Conservation (phyloP, 2,888 invertebrate species). For the Salpingus planirostris region DNA sequence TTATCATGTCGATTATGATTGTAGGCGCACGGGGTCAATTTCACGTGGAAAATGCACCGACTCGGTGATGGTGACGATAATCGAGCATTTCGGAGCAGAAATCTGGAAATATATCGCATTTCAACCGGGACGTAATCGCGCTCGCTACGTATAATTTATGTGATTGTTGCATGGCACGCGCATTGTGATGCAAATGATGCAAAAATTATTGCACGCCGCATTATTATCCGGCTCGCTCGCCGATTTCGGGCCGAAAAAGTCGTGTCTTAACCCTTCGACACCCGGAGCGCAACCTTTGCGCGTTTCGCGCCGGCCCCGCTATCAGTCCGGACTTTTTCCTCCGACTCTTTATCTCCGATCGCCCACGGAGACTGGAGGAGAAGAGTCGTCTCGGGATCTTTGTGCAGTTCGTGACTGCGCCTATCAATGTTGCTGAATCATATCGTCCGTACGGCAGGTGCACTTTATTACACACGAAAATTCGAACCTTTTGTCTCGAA, state of each 20-base stretch:
- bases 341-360: conserved; percentile 11
- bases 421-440: conserved; percentile 33
- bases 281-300: too few species aligned
- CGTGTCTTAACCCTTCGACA: too few species aligned
- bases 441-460: conserved; percentile 29
- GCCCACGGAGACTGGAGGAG: conserved; percentile 3
- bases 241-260: too few species aligned
- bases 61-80: too few species aligned
- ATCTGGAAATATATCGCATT: too few species aligned
- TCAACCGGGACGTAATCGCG: conserved; percentile 1
- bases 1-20: too few species aligned
- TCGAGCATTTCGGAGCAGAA: too few species aligned
- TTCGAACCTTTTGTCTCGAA: conserved; percentile 7
- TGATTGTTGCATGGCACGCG: conserved; percentile 8
- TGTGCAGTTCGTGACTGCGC: conserved; percentile 25
- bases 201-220: conserved; percentile 5
- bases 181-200: conserved; percentile 8
- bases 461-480: conserved; percentile 17
- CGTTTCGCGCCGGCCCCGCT: too few species aligned
- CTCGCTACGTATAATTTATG: conserved; percentile 6
- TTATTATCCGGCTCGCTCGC: too few species aligned
- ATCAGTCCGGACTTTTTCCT: neutral
- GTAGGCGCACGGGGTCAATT: too few species aligned
- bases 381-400: conserved; percentile 12
- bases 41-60: too few species aligned